A percentile compares a stretch with the other conserved stretches of the same genome.
Conservation (phyloP, 2,888 invertebrate genomes). For the Temnothorax ravouxi region DNA sequence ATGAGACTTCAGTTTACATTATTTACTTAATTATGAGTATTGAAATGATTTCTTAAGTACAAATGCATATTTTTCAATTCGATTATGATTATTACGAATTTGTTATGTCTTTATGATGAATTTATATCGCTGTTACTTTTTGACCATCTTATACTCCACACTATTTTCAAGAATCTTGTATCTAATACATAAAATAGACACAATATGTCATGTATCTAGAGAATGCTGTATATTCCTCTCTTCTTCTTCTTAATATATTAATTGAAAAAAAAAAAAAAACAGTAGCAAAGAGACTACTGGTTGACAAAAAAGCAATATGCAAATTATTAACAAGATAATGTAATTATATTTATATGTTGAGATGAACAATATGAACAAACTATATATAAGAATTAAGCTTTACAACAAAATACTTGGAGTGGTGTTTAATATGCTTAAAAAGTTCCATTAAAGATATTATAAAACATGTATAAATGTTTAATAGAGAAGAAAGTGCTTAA, state of each 20-base stretch:
- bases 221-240: constrained; percentile 33
- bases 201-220: constrained; percentile 49
- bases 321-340: constrained; percentile 25
- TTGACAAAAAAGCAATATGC: constrained; percentile 49
- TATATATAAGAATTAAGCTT: constrained; percentile 44
- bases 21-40: not conserved
- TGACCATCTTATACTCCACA: not conserved
- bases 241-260: constrained; percentile 1
- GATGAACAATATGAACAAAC: constrained; percentile 16
- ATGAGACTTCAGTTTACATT: constrained; percentile 3
- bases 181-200: constrained; percentile 25
- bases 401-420: constrained; percentile 19
- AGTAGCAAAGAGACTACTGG: constrained; percentile 1
- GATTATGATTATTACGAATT: constrained; percentile 17
- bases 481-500: constrained; percentile 45
- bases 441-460: constrained; percentile 45
- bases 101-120: constrained; percentile 16
- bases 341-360: constrained; percentile 33
- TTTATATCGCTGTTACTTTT: constrained; percentile 13
- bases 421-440: constrained; percentile 55
- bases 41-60: constrained; percentile 25
- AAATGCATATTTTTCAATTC: constrained; percentile 23
- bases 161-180: constrained; percentile 23
- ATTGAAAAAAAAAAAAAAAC: constrained; percentile 11
- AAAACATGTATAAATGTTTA: constrained; percentile 37